Conservation (phyloP, 1,140 invertebrate species). For the Drosophila pectinifera region DNA sequence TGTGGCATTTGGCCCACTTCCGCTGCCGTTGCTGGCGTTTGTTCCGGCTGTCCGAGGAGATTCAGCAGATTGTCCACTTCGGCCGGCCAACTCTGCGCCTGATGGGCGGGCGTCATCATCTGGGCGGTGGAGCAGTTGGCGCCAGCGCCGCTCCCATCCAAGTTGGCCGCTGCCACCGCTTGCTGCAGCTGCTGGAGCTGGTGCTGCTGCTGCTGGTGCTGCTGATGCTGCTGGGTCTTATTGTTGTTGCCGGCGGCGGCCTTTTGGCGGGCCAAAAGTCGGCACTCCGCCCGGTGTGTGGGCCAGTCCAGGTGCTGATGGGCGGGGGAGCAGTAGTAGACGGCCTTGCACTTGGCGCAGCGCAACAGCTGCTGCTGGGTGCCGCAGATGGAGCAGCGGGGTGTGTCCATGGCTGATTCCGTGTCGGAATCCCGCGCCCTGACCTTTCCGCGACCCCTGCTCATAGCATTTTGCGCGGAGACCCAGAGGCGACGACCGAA, state of each 20-base stretch:
- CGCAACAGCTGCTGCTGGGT: conserved; percentile 88
- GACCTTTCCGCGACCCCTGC: conserved; percentile 72
- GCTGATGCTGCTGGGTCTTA: conserved; percentile 33
- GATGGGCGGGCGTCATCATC: conserved; percentile 72
- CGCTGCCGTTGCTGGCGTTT: background rate
- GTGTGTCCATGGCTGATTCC: conserved; percentile 31
- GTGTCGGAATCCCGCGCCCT: conserved; percentile 46
- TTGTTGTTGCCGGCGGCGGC: conserved; percentile 37
- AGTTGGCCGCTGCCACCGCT: conserved; percentile 66
- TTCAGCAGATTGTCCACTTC: conserved; percentile 62
- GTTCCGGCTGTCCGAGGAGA: conserved; percentile 49
- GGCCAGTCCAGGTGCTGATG: conserved; percentile 92
- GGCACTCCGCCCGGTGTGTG: conserved; percentile 88
- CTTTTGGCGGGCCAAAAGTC: conserved; percentile 69
- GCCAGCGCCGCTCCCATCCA: conserved; percentile 58
- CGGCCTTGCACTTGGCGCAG: conserved; percentile 90
- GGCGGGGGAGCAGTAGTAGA: conserved; percentile 91
- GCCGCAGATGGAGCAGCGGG: conserved; percentile 89
- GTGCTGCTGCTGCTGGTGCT: conserved; percentile 54
- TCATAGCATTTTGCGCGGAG: conserved; percentile 52
- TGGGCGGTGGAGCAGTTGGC: conserved; percentile 71
- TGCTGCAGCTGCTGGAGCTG: conserved; percentile 72
- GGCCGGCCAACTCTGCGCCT: conserved; percentile 65
- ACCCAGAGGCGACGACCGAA: conserved; percentile 26
- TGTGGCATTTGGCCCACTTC: conserved; percentile 18